Conservation (phyloP, 2,113 vertebrate genomes). For the Eretmodus cyanostictus region DNA sequence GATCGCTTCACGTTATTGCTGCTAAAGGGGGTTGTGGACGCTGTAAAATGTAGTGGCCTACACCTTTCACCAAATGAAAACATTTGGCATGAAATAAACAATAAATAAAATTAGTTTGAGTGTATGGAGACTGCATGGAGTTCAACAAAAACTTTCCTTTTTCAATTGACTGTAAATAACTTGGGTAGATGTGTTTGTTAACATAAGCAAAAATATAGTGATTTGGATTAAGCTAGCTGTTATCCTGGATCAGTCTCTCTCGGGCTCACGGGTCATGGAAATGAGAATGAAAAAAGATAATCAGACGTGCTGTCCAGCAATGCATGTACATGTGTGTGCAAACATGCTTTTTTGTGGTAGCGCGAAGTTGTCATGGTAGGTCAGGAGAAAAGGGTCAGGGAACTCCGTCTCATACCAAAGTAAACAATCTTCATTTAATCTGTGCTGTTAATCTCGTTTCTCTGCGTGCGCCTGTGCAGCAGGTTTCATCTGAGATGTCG, state of each 20-base stretch:
- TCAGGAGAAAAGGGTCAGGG: not conserved
- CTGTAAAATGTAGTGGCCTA: not conserved
- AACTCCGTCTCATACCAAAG: not conserved
- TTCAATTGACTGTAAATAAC: not conserved
- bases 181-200: not conserved
- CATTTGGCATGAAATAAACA: not conserved
- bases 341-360: not conserved
- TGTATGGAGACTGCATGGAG: not conserved
- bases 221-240: not conserved
- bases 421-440: conserved; percentile 32
- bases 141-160: not conserved
- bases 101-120: not conserved
- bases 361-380: not conserved
- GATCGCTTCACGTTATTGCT: not conserved
- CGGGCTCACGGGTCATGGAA: not conserved
- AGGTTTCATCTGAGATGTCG: conserved; percentile 85
- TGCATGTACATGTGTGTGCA: not conserved
- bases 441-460: conserved; percentile 4
- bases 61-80: not conserved
- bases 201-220: not conserved
- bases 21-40: not conserved
- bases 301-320: not conserved
- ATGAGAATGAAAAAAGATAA: not conserved
- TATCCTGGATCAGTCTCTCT: not conserved
- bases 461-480: conserved; percentile 27